Conservation (phyloP, 2,113 vertebrate species). For the Serinus canaria region DNA sequence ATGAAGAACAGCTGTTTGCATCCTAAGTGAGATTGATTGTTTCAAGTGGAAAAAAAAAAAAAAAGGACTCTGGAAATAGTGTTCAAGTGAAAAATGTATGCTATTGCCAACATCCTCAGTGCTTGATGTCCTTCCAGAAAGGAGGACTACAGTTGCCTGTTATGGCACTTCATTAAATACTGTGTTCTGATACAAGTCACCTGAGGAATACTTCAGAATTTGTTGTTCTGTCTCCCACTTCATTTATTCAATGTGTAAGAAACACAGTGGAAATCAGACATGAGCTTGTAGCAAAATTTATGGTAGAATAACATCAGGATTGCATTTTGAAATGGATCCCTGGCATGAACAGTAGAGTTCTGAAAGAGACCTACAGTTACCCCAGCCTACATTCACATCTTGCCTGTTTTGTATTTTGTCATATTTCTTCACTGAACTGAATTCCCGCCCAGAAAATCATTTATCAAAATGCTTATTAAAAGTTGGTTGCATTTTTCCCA, state of each 20-base stretch:
- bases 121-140: conserved; percentile 1
- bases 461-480: not conserved
- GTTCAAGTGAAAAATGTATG: not conserved
- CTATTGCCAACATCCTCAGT: not conserved
- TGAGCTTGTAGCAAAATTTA: not conserved
- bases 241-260: not conserved
- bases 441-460: not conserved
- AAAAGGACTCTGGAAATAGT: not conserved
- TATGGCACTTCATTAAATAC: not conserved
- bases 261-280: not conserved
- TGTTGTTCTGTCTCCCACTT: not conserved
- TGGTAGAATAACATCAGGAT: not conserved
- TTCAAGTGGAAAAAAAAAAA: conserved; percentile 27
- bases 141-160: not conserved
- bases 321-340: not conserved
- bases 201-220: not conserved
- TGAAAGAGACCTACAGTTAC: not conserved
- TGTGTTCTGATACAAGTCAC: not conserved
- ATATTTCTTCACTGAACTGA: not conserved
- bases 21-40: not conserved
- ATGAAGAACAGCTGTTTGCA: conserved; percentile 35
- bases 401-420: not conserved
- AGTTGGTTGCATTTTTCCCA: not conserved
- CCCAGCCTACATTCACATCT: not conserved
- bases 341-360: not conserved